Evolutionary conservation across 2,113 vertebrate genomes (phyloP), one percentile per base, ranked within the genome.

Genomic region (Alectura lathami): DNA sequence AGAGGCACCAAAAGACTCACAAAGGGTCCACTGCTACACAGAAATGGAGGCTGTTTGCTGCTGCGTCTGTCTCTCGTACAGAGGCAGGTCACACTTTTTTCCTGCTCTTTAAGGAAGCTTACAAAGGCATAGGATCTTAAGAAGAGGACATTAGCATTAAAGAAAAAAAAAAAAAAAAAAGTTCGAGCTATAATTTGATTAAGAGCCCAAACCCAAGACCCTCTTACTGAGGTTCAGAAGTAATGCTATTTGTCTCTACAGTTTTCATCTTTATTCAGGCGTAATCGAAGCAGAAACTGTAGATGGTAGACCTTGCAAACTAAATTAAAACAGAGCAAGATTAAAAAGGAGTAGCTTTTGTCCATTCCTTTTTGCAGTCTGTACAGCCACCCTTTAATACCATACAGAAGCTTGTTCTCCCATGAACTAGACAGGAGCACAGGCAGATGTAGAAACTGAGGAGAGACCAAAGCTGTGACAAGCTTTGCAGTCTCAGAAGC

Each of bases 251-350:
- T 84, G 56, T 66, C 54, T 88, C 54, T 66, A 53, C 13, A 67
- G 43, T 78, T 90, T 82, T 78, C 36, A 27, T 43, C 32, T 51
- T 74, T 38, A 32, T n/a, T 26, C 48, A 88, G 73, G 24, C 30
- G 88, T 93, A 80, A 75, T 72, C 47, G 36, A 88, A 88, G 40
- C 40, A 45, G 13, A 72, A 94, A 64, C 21, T 62, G 30, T 43
- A 79, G 45, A 85, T 91, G 34, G 48, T 13, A 85, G 17, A n/a
- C 76, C 48, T 1, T 76, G 47, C 40, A 93, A 86, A 92, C 53
- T 23, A 72, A 85, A 77, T 51, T 6, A 36, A 57, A 86, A 20
- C n/a, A 75, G 42, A 32, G 21, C 0, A 11, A 75, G 43, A 43
- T 47, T 83, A 20, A 57, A 79, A 69, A 77, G 43, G 11, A 89